phyloP scores from a whole-genome alignment of 1,140 invertebrate genomes.

The Drosophila sucinea region DNA sequence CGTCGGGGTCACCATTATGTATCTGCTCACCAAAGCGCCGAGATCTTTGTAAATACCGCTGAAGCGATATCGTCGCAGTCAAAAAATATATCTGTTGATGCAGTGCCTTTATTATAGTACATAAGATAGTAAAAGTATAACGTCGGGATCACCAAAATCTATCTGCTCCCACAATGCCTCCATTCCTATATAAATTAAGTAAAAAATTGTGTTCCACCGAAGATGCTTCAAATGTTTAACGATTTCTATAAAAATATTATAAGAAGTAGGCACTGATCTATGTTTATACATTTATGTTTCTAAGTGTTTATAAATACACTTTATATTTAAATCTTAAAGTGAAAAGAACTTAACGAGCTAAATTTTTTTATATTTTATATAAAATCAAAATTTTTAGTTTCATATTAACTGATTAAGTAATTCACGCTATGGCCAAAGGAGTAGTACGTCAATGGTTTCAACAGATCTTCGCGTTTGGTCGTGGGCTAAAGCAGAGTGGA shows the following conservation, averaged over 20 bases:
- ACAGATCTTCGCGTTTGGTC: not conserved
- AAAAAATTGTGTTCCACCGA: no score
- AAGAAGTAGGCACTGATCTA: not conserved
- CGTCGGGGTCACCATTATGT: not conserved
- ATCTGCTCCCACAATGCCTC: no score
- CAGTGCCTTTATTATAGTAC: no score
- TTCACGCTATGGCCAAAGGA: not conserved
- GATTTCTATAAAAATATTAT: no score
- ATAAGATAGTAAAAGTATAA: no score
- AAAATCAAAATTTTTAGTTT: slow-evolving; percentile 11
- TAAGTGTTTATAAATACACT: not conserved
- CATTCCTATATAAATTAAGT: no score
- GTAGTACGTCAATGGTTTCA: not conserved
- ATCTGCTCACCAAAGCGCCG: no score
- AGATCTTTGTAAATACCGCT: no score
- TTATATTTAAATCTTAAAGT: not conserved
- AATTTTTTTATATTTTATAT: not conserved
- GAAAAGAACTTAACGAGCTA: not conserved
- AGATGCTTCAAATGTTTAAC: no score
- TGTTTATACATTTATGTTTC: not conserved
- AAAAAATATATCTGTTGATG: no score
- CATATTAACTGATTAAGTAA: not conserved
- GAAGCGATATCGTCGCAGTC: no score
- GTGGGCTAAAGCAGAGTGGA: not conserved
- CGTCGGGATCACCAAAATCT: no score